A percentile compares a stretch with the other conserved stretches of the same genome.
Evolutionary conservation across 2,888 invertebrate genomes (phyloP).

Genomic region (Malthinus flaveolus): DNA sequence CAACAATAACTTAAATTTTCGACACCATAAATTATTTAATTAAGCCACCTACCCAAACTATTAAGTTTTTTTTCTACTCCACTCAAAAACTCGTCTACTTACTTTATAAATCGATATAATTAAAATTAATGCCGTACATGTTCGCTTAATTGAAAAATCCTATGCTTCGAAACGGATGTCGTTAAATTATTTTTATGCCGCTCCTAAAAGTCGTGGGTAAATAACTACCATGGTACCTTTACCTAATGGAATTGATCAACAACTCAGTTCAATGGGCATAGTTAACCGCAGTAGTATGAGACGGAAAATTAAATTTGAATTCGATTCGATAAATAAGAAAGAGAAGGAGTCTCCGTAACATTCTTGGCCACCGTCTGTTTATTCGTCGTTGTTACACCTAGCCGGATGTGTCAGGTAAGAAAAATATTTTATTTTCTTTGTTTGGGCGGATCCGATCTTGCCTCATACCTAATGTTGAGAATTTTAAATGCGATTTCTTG

Average conservation of each 20-base stretch:
- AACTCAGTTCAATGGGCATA: slow-evolving; percentile 7
- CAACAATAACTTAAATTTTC: too few species aligned
- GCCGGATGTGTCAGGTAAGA: slow-evolving; percentile 26
- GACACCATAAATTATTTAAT: too few species aligned
- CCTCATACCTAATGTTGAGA: too few species aligned
- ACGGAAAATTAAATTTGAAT: slow-evolving; percentile 16
- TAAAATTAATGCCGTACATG: not conserved
- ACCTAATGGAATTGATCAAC: slow-evolving; percentile 20
- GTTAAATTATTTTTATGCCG: slow-evolving; percentile 9
- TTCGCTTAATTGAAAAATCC: slow-evolving; percentile 4
- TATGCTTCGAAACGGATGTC: slow-evolving; percentile 2
- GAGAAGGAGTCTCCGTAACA: slow-evolving; percentile 14
- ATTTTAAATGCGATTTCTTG: too few species aligned
- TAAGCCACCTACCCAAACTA: too few species aligned
- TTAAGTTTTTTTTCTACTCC: too few species aligned
- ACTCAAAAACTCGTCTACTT: too few species aligned
- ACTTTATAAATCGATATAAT: too few species aligned
- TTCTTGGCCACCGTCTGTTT: slow-evolving; percentile 18
- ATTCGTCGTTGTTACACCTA: slow-evolving; percentile 23
- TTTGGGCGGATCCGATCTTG: slow-evolving; percentile 13
- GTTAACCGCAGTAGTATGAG: slow-evolving; percentile 19
- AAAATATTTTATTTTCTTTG: slow-evolving; percentile 22
- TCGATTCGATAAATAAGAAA: slow-evolving; percentile 8
- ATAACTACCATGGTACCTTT: slow-evolving; percentile 15
- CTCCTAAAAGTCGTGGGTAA: slow-evolving; percentile 21